Evolutionary conservation across 2,888 invertebrate genomes (phyloP).

Genomic region (Lasius fuliginosus): DNA sequence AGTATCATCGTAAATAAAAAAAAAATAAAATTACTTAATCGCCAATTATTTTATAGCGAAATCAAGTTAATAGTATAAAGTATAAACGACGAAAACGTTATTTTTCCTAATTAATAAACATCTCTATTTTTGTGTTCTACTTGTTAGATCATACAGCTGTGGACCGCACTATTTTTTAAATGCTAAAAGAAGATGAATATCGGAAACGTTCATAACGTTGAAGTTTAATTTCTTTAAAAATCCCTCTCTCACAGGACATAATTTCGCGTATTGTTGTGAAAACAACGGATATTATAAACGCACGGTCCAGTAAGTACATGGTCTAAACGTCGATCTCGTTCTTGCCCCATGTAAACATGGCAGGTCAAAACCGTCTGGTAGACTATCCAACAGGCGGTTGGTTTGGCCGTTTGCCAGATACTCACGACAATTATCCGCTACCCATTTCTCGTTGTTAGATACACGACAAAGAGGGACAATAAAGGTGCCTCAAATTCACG

Average conservation of each 20-base stretch:
- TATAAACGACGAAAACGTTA: background rate
- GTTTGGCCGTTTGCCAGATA: slow-evolving; percentile 72
- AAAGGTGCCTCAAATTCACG: background rate
- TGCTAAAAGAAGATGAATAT: background rate
- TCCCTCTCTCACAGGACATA: background rate
- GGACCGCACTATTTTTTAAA: background rate
- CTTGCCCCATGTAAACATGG: background rate
- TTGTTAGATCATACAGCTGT: background rate
- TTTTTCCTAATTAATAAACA: background rate
- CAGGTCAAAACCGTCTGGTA: slow-evolving; percentile 15
- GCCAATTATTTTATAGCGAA: background rate
- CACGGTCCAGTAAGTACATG: background rate
- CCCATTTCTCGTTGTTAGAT: slow-evolving; percentile 54
- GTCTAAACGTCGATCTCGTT: background rate
- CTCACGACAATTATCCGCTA: slow-evolving; percentile 69
- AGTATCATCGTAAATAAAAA: background rate
- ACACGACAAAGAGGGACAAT: background rate
- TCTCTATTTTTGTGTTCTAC: background rate
- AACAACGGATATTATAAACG: slow-evolving; percentile 25
- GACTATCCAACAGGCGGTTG: slow-evolving; percentile 67
- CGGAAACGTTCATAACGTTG: background rate
- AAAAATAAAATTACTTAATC: background rate
- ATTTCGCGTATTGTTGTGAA: background rate
- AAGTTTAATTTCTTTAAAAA: background rate
- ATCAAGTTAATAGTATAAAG: background rate